Evolutionary conservation across 2,888 invertebrate species (phyloP), one percentile per base, ranked within the genome.

Genomic region (Cenopis cana): DNA sequence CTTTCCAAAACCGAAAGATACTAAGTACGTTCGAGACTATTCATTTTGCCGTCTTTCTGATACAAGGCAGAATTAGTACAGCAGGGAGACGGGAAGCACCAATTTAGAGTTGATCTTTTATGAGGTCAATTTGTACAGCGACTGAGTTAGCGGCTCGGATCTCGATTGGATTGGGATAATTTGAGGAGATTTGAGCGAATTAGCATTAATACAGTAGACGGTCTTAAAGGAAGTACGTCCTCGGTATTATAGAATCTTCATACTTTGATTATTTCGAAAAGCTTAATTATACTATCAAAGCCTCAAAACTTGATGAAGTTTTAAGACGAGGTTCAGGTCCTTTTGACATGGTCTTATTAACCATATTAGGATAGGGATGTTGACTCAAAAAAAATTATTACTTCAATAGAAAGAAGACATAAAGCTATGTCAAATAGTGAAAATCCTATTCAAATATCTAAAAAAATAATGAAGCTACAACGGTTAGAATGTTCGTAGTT

Each of bases 81-180:
- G 12, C 69, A n/a, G 54, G 52, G 57, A 49, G 70, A 73, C 70
- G 64, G 73, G 70, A 73, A 70, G 67, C 17, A 64, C 59, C 73
- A 73, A 73, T 73, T 70, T 68, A 73, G 60, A 55, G 67, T 57
- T 46, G 62, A 68, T 67, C 62, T 67, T 69, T 67, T 70, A 73
- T 70, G 67, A 73, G 73, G 73, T 73, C 73, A 73, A 73, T 73
- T 46, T 73, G 73, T 54, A 11, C 46, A 60, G 38, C 29, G 69
- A 61, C 62, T 69, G 60, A 46, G 68, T 41, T 24, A 50, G 14
- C 38, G 50, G 69, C 29, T 49, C 62, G 69, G 69, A 20, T 66
- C 70, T 54, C 52, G 55, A 69, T 69, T 69, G 57, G 59, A 66
- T 65, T 70, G 65, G 52, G 70, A 59, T 60, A 52, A 66, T 65